A percentile compares a stretch with the other conserved stretches of the same genome.
Conservation (phyloP, 2,113 vertebrate genomes). For the Oreochromis aureus region DNA sequence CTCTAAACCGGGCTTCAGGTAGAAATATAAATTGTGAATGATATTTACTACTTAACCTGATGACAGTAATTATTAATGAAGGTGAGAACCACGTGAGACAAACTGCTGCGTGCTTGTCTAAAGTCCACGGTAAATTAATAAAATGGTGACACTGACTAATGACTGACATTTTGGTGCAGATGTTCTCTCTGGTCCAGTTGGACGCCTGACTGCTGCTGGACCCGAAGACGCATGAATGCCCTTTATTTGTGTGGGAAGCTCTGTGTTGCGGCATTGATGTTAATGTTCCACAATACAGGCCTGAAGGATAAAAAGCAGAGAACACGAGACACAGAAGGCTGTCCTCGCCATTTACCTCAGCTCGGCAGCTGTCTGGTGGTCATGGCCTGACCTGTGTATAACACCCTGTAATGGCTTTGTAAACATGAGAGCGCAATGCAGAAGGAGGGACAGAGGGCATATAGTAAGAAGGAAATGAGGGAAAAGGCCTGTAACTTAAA, state of each 20-base stretch:
- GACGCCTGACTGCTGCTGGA: constrained; percentile 4
- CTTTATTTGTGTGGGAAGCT: constrained; percentile 13
- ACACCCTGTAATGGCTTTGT: constrained; percentile 35
- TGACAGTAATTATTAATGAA: not conserved
- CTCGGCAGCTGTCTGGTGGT: constrained; percentile 36
- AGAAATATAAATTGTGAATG: not conserved
- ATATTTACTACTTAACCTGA: not conserved
- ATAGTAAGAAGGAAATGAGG: not conserved
- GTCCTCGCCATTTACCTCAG: constrained; percentile 1
- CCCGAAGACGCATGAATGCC: constrained; percentile 28
- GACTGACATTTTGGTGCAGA: constrained; percentile 27
- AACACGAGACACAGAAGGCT: constrained; percentile 14
- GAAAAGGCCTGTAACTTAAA: constrained; percentile 14
- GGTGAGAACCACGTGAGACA: not conserved
- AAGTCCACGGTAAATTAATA: not conserved
- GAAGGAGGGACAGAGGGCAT: not conserved
- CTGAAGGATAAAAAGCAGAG: constrained; percentile 6
- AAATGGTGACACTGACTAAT: constrained; percentile 21
- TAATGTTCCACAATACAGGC: constrained; percentile 18
- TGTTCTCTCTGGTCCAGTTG: constrained; percentile 33
- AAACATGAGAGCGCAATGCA: constrained; percentile 31
- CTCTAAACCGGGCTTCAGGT: not conserved
- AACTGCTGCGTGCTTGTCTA: not conserved
- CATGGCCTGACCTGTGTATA: constrained; percentile 41
- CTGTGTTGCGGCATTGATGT: constrained; percentile 15